Evolutionary conservation across 2,888 invertebrate genomes (phyloP).

Genomic region (Rhagium mordax): DNA sequence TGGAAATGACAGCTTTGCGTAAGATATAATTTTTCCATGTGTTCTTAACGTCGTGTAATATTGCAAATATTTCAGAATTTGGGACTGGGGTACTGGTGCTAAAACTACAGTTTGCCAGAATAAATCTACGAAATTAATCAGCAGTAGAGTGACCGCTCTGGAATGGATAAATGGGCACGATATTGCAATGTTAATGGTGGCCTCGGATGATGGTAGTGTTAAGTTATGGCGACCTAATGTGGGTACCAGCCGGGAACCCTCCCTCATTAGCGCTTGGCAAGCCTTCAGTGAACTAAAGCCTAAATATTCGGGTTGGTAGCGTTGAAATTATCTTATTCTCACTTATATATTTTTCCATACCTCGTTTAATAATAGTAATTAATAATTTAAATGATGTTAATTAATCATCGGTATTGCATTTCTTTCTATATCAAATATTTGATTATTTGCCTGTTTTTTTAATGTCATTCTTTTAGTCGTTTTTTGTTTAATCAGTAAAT

Average conservation of each 20-base stretch:
- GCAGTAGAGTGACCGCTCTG: conserved; percentile 83
- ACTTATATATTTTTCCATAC: no score
- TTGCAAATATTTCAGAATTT: conserved; percentile 73
- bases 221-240: conserved; percentile 76
- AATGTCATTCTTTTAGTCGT: no score
- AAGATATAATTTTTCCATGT: conserved; percentile 36
- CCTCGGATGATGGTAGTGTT: conserved; percentile 85
- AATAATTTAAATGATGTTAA: no score
- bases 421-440: no score
- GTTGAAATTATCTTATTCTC: no score
- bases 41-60: neutral
- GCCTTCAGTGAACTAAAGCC: conserved; percentile 77
- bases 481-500: no score
- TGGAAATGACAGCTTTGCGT: conserved; percentile 88
- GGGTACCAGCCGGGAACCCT: conserved; percentile 68
- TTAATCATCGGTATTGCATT: no score
- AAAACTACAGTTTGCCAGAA: conserved; percentile 78
- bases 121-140: conserved; percentile 69
- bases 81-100: conserved; percentile 87
- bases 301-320: conserved; percentile 50
- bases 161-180: conserved; percentile 92
- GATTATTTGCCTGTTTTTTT: no score
- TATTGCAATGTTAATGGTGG: conserved; percentile 81
- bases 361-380: no score
- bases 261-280: conserved; percentile 88